Evolutionary conservation across 2,797 vertebrate genomes (phyloP), one percentile per base, ranked within the genome.

Genomic region (Coccyzus lansbergi): DNA sequence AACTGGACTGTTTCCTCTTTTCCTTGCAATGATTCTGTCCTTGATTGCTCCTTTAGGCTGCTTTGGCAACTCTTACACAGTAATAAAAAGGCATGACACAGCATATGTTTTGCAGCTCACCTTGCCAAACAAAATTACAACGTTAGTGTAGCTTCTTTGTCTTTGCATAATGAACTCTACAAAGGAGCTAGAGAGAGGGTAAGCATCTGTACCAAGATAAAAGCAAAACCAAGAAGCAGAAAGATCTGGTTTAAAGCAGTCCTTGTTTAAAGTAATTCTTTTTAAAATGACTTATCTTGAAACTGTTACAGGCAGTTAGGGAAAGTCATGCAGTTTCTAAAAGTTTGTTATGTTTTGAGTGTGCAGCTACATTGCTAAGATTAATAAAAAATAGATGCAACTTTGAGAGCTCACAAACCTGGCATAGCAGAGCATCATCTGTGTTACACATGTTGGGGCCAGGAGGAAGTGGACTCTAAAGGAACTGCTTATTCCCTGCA

Each of bases 1-100:
- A 97, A 96, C 92, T 94, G 87, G 86, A 70, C 82, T 1, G 20
- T 96, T 97, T 96, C 96, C 95, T 96, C 96, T 97, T 97, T 92
- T 94, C 90, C 86, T 96, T 36, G 5, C 90, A 96, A 94, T 44
- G 72, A 97, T 82, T 31, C 0, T 84, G 93, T 90, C 92, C 96
- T 95, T 96, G 95, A 94, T 93, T 97, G 92, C 94, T 97, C 90
- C 94, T 96, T 92, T 93, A 96, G 83, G 93, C 67, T 95, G 85
- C 92, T 96, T 94, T 96, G 94, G 97, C 88, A 96, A 93, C 96
- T 94, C 79, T 92, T 91, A 86, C 81, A 88, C 80, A 67, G 90
- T 72, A 94, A 96, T 95, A 95, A 95, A 96, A 96, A 95, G 86
- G 90, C 94, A 96, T 96, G 95, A 97, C 95, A 92, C 89, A 94